Base-by-base conservation (phyloP, 2,113 vertebrate genomes). In the Pterocles gutturalis region DNA sequence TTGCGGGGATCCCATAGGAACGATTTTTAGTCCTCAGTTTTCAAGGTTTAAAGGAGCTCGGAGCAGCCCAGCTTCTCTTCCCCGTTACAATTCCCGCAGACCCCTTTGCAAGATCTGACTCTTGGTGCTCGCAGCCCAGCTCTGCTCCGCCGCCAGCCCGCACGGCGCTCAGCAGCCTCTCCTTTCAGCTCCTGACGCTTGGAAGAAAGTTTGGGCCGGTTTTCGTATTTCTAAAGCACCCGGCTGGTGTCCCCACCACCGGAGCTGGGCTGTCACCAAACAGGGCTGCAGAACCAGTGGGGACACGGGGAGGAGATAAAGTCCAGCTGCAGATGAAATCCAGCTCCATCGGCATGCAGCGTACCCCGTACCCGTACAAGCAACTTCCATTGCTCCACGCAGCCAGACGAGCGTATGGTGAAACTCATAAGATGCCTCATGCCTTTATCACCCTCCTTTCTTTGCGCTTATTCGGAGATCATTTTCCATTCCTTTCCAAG, bases 321-420 rank as follows among this genome's bases (percentile, higher is more conserved):
- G 43, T 57, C 20, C 87, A 51, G 33, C 22, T 49, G 18, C 46
- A 70, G 70, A 19, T 46, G 43, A 49, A 54, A 11, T 13, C 54
- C 49, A 26, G 29, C 26, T 45, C 33, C 49, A 41, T 10, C 54
- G 17, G 20, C 8, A 19, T 54, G 4, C 36, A 55, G 34, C 53
- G 10, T 3, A 17, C 43, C 9, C 71, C 8, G 2, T 8, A 18
- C 33, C 7, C 54, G 7, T 2, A 9, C 10, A 5, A 20, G 18
- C 31, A 49, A 15, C 60, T 45, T 1, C 31, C 28, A 18, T 8
- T 19, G 0, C 48, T 6, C 66, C 20, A 2, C 48, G 48, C 48
- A 7, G 1, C 16, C 33, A 8, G 24, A 25, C 3, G 51, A 43
- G 79, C 0, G 51, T 2, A 7, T 2, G 12, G n/a, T 12, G 72